These are phyloP conservation scores for Coendou prehensilis DNA, from an alignment of 2,797 vertebrate genomes.

Conservation along the genomic window DNA sequence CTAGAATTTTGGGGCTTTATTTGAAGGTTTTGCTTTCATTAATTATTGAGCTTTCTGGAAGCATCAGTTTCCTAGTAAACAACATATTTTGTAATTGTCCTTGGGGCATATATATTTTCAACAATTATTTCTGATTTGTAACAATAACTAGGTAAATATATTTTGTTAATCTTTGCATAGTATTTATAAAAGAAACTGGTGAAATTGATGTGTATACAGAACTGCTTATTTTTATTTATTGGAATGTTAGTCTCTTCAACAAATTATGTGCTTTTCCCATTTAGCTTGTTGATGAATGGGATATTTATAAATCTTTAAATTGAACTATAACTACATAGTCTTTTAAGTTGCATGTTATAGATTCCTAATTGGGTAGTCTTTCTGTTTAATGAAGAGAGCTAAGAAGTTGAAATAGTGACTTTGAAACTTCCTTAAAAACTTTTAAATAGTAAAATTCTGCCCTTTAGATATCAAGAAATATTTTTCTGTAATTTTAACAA, in stretches of 20 bases:
- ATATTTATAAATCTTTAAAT: not conserved
- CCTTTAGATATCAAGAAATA: constrained; percentile 17
- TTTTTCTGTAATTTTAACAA: constrained; percentile 31
- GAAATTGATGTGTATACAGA: not conserved
- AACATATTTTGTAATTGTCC: not conserved
- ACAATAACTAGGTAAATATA: constrained; percentile 31
- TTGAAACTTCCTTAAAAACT: constrained; percentile 9
- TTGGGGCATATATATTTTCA: constrained; percentile 28
- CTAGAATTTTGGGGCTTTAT: not conserved
- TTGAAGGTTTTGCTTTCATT: constrained; percentile 22
- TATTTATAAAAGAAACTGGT: constrained; percentile 6
- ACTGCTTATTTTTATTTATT: constrained; percentile 36
- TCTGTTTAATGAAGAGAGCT: not conserved
- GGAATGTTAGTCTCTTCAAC: not conserved
- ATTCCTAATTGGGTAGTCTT: not conserved
- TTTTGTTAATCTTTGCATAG: not conserved
- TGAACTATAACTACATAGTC: not conserved
- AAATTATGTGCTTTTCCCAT: not conserved
- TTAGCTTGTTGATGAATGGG: not conserved
- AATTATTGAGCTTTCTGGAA: not conserved
- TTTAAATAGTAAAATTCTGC: constrained; percentile 10
- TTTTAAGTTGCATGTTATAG: not conserved
- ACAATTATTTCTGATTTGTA: not conserved
- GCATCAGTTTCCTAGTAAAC: constrained; percentile 55
- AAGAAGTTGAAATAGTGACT: constrained; percentile 3